A percentile compares a stretch with the other conserved stretches of the same genome.
phyloP scores from a whole-genome alignment of 2,113 vertebrate species.

The Perca fluviatilis region DNA sequence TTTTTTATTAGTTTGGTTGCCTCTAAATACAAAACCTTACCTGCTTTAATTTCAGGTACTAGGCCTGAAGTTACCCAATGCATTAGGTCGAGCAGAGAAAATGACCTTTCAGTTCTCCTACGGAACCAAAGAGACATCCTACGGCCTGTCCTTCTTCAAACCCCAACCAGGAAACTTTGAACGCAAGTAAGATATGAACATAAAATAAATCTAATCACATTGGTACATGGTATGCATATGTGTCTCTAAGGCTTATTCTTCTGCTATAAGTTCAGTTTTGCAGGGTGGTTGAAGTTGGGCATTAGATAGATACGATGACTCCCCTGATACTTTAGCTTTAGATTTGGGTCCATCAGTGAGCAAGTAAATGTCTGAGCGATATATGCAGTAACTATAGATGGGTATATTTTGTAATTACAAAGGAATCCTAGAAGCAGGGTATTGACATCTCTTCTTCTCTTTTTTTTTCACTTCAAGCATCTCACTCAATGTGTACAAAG shows the following conservation, averaged over 20 bases:
- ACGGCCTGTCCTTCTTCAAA: slow-evolving; percentile 96
- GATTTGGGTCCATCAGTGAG: background rate
- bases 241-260: background rate
- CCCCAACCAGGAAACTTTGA: slow-evolving; percentile 94
- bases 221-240: background rate
- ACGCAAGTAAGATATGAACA: slow-evolving; percentile 87
- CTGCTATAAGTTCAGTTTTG: background rate
- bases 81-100: slow-evolving; percentile 95
- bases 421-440: background rate
- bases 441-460: background rate
- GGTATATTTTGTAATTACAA: background rate
- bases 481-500: slow-evolving; percentile 93
- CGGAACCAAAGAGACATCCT: slow-evolving; percentile 98
- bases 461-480: slow-evolving; percentile 83
- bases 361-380: background rate
- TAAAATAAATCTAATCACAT: background rate
- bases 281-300: background rate
- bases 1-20: background rate
- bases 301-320: background rate
- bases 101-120: slow-evolving; percentile 98
- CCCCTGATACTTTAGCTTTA: background rate
- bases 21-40: background rate
- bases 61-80: slow-evolving; percentile 94
- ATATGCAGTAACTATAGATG: background rate
- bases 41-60: slow-evolving; percentile 86